These are phyloP conservation scores for Acinonyx jubatus DNA, from an alignment of 2,113 vertebrate genomes.

Conservation along the genomic window DNA sequence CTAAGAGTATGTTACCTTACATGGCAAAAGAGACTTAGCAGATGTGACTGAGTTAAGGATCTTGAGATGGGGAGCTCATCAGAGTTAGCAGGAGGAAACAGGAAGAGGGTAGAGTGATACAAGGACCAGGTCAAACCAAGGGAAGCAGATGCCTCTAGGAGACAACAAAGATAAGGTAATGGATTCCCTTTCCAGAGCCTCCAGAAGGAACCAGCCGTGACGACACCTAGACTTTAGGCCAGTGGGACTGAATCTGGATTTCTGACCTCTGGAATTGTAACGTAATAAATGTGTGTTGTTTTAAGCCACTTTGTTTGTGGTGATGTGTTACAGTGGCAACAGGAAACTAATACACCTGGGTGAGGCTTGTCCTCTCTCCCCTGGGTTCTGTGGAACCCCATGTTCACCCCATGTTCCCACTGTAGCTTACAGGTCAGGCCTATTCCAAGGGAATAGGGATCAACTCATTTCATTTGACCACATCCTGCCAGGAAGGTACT, in stretches of 20 bases:
- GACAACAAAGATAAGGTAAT: background rate
- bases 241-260: background rate
- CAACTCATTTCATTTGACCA: background rate
- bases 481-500: background rate
- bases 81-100: background rate
- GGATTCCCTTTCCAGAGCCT: background rate
- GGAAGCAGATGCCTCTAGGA: background rate
- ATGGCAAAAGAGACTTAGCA: background rate
- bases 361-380: no score
- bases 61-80: background rate
- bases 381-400: rapidly evolving
- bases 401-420: background rate
- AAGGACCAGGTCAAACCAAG: background rate
- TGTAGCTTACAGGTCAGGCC: background rate
- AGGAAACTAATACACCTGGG: rapidly evolving
- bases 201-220: background rate
- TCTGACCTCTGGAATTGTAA: background rate
- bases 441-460: rapidly evolving
- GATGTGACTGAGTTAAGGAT: background rate
- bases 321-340: no score
- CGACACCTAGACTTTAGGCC: background rate
- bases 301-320: background rate
- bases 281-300: background rate
- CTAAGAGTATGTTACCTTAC: background rate
- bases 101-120: background rate